Evolutionary conservation across 1,140 invertebrate species (phyloP), one percentile per base, ranked within the genome.

Genomic region (Diploscapter pachys): DNA sequence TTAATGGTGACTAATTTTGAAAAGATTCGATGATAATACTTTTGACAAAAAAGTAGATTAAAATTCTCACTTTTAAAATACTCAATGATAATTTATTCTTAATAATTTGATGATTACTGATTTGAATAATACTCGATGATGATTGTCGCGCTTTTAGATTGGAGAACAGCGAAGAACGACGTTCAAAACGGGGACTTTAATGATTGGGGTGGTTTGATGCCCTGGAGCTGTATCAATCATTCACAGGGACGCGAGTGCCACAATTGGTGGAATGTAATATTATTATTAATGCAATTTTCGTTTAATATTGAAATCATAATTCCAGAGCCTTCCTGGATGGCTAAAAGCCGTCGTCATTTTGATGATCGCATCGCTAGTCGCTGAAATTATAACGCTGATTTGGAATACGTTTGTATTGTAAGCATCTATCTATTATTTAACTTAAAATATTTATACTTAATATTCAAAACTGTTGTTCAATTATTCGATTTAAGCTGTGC

Each of bases 261-360:
- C n/a, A 65, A 73, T 54, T 73, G 72, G 73, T 74, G 73, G 73
- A 57, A n/a, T 4, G 73, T 74, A 69, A 66, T 65, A 49, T 54
- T 51, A 2, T 2, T 31, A 51, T 69, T 31, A 4, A 3, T 49
- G 8, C 50, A 69, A n/a, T n/a, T 56, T 9, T 11, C 6, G 48
- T 3, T 8, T 55, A 13, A 64, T 0, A 63, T 5, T 64, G 9
- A 31, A 59, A 11, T 11, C 2, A 52, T 52, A 31, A 61, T 62
- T 69, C 63, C 49, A 74, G 73, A 69, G 54, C 50, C 63, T 63
- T 49, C 73, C 73, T 6, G 73, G 73, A 63, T 68, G 73, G 66
- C 31, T 57, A 31, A 6, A 54, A 5, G 64, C 63, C 51, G 66
- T 69, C 4, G 66, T 69, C 11, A 56, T 74, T 63, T 65, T 65